These are phyloP conservation scores for Tenthredo distinguenda DNA, from an alignment of 2,888 invertebrate genomes.

Conservation along the genomic window DNA sequence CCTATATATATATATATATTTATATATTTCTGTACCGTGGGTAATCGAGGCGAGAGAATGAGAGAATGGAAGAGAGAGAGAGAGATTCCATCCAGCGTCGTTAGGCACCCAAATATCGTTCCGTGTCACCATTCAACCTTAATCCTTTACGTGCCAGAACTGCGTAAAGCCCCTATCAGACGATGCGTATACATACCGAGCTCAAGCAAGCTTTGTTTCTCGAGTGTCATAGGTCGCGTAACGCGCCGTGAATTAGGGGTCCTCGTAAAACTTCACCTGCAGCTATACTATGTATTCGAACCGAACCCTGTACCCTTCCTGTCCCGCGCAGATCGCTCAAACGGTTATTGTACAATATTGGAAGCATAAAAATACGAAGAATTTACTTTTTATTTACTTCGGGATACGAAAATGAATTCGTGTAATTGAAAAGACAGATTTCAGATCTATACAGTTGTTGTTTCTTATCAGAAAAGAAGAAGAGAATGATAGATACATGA, in stretches of 20 bases:
- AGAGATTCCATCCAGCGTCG: constrained; percentile 58
- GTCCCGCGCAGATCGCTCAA: background rate
- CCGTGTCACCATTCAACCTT: constrained; percentile 25
- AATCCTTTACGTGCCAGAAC: constrained; percentile 45
- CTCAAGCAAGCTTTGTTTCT: constrained; percentile 23
- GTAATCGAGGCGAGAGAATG: constrained; percentile 33
- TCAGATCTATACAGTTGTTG: too few relatives aligned
- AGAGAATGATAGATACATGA: too few relatives aligned
- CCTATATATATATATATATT: constrained; percentile 50
- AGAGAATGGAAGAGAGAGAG: constrained; percentile 20
- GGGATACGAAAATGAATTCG: too few relatives aligned
- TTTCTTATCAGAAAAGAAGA: too few relatives aligned
- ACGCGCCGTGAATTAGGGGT: constrained; percentile 18
- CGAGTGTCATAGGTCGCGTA: constrained; percentile 45
- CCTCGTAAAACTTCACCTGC: constrained; percentile 2
- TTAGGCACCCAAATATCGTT: constrained; percentile 44
- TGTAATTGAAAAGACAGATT: too few relatives aligned
- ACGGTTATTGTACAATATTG: background rate
- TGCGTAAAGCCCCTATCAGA: constrained; percentile 30
- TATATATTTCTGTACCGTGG: constrained; percentile 53
- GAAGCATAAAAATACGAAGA: background rate
- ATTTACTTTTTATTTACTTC: too few relatives aligned
- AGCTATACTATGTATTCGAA: background rate
- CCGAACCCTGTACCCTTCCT: background rate
- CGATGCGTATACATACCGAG: background rate